Base-by-base conservation (phyloP, 2,888 invertebrate species). In the Nomada lathburiana region DNA sequence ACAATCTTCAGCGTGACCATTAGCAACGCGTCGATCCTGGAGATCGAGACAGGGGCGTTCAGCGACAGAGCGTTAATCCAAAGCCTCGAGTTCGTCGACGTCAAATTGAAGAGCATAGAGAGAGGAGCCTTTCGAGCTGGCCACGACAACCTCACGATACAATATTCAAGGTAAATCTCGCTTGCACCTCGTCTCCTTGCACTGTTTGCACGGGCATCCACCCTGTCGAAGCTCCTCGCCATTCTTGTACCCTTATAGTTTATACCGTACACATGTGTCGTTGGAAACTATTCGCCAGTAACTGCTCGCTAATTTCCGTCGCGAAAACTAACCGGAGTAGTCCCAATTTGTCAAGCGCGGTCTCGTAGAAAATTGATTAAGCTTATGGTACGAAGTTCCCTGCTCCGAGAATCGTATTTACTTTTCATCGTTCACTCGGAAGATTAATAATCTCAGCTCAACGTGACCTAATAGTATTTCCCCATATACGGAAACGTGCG, bases 41-140 rank as follows among this genome's bases (percentile, higher is more conserved):
- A 94, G 47, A 95, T 97, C 62, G 95, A 96, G 91, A 94, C 94
- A n/a, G 95, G 95, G 64, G 96, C 97, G 0, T 96, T 97, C 90
- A 95, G 95, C 36, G 95, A 95, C 62, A 94, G 95, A 78, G 96
- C 96, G 0, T 94, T 96, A 23, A 95, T 97, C 83, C 94, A 95
- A 75, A 95, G 95, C 86, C 94, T 97, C 69, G 94, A 95, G 84
- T 94, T 97, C 62, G 94, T 94, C 81, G 95, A 95, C 59, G 96
- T 96, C 87, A 95, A 94, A 87, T 94, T 97, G 60, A 94, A 95
- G 67, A 94, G 94, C 69, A 90, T 97, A 52, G 94, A 95, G 80
- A 94, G 95, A 1, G 95, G 95, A 87, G 96, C 97, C 36, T 93
- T 97, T 77, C 95, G 94, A 84, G 96, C 96, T 44, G 96, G 95